Evolutionary conservation across 2,888 invertebrate genomes (phyloP), one percentile per base, ranked within the genome.

Genomic region (Sthenelais limicola): DNA sequence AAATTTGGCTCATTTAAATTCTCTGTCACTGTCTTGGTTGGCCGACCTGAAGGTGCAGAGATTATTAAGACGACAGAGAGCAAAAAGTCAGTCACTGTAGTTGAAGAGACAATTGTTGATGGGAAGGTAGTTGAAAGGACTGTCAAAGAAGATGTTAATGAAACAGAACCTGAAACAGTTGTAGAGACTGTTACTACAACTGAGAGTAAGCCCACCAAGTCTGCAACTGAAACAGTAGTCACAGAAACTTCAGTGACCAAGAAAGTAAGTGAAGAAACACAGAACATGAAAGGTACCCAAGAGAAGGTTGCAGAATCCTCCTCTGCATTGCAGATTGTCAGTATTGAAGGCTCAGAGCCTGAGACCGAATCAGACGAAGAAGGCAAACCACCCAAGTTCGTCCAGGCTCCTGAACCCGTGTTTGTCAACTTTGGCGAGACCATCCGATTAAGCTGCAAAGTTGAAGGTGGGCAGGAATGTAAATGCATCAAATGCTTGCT

Each of bases 1-100:
- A 48, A 51, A 1, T 73, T 75, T 47, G 81, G 81, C 48, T 76
- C 77, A 12, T 33, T 38, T 18, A 54, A 35, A n/a, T 43, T 33
- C 35, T 43, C 43, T 9, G 71, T 71, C 2, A 56, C 51, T 21
- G 69, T 69, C 35, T 32, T 35, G 9, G 52, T 69, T 24, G 69
- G 51, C 9, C 35, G 43, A 38, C 62, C 62, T n/a, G 52, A 49
- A 30, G 68, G 49, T 32, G 68, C 21, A 32, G 52, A 52, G 26
- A 68, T 51, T 21, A 68, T 68, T 24, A 68, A 68, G 21, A 51
- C 51, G 7, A 68, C 49, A 32, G 68, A 51, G 51, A 68, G 51
- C 15, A 68, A 51, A 33, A 28, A 21, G 7, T 30, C 51, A 32
- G 68, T 51, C 12, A 32, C 33, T 51, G 68, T 56, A 26, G 48